Conservation (phyloP, 2,113 vertebrate species). For the Falco punctatus region DNA sequence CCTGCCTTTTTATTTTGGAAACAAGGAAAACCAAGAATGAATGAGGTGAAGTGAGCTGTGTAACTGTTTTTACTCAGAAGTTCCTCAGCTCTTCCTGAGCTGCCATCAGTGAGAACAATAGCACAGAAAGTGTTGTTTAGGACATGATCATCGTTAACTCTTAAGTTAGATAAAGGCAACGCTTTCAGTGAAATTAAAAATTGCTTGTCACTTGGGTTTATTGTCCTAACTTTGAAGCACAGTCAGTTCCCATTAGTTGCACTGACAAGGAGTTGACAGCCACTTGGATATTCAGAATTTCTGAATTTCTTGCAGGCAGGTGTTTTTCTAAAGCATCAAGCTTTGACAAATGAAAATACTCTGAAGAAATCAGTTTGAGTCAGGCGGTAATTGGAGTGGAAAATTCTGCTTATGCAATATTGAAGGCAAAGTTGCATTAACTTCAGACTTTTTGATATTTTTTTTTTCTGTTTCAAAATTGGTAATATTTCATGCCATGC, state of each 20-base stretch:
- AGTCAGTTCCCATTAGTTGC: neutral
- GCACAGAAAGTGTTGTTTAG: neutral
- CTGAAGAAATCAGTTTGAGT: neutral
- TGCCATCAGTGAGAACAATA: neutral
- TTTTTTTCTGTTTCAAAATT: neutral
- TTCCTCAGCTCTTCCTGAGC: neutral
- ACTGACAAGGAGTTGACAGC: neutral
- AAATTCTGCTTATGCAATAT: neutral
- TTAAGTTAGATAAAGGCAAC: neutral
- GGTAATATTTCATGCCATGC: neutral
- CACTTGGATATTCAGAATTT: neutral
- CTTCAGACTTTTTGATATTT: neutral
- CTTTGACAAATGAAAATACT: neutral
- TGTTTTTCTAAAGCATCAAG: neutral
- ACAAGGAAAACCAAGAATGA: neutral
- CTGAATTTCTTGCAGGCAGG: neutral
- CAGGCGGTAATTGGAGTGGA: neutral
- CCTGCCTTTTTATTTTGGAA: neutral
- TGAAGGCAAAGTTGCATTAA: neutral
- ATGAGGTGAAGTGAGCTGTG: neutral
- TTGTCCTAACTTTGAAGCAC: neutral
- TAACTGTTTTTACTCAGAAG: neutral
- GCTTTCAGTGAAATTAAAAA: neutral
- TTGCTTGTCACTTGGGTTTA: neutral
- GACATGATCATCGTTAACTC: neutral